Base-by-base conservation (phyloP, 2,113 vertebrate genomes). In the Charina bottae region DNA sequence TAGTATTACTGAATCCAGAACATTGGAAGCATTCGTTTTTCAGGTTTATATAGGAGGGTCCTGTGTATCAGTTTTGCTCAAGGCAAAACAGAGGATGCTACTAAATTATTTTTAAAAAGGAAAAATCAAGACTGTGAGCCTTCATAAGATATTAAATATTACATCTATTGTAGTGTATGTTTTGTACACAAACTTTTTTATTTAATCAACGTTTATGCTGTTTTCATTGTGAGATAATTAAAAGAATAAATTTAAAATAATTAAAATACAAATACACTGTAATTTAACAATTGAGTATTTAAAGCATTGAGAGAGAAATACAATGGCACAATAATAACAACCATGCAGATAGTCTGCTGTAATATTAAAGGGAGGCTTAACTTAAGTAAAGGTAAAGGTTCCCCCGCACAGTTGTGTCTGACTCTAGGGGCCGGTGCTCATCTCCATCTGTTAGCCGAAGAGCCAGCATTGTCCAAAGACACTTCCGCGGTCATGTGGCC, bases 141-240 rank as follows among this genome's bases (percentile, higher is more conserved):
- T 94, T 94, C 33, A 68, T 72, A 11, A 94, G 58, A 62, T 91
- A 92, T 96, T 96, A 91, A 94, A 91, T 91, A 93, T 93, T 15
- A 37, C 92, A 95, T 91, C 90, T 87, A 95, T 90, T 92, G 93
- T 95, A 90, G 92, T 94, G 96, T 89, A 94, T 89, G 93, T 93
- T 60, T 17, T 93, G 93, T 92, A 90, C 89, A 95, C 89, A 6
- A 13, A 33, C 49, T 3, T 49, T 49, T 49, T 58, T 59, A 72
- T 33, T 72, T 72, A 72, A 72, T 72, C 13, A 72, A 72, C n/a
- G 17, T 72, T 72, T 33, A 72, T 33, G 33, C 33, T 72, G 28
- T 72, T 68, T 11, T 68, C 64, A 72, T 33, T 33, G 33, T 2
- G 13, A 72, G n/a, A 72, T 72, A 17, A n/a, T 33, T 72, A 72